Conservation (phyloP, 2,888 invertebrate genomes). For the Eueremaeus valkanovi region DNA sequence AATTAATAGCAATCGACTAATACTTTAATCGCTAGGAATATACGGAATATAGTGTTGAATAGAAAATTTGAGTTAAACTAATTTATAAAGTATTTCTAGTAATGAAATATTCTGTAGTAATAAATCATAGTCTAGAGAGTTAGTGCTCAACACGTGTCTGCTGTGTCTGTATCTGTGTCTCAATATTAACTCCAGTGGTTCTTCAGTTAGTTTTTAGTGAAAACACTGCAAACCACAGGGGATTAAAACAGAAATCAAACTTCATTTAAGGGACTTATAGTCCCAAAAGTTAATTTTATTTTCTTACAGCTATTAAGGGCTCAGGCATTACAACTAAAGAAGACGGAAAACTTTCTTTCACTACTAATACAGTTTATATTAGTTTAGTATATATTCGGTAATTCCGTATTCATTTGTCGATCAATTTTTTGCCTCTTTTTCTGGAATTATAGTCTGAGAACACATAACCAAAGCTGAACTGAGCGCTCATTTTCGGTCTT, state of each 20-base stretch:
- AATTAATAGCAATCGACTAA: no score
- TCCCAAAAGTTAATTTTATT: constrained; percentile 27
- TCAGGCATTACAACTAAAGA: background rate
- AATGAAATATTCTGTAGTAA: background rate
- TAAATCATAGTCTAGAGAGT: constrained; percentile 2
- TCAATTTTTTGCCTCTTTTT: background rate
- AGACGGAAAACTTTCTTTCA: background rate
- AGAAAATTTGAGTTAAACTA: no score
- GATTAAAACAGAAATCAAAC: constrained; percentile 30
- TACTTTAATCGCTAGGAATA: no score
- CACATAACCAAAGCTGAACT: background rate
- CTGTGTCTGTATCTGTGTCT: no score
- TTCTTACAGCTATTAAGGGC: constrained; percentile 25
- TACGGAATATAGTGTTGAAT: no score
- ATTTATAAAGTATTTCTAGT: no score
- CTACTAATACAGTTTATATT: no score
- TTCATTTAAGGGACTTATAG: constrained; percentile 30
- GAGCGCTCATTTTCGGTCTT: background rate
- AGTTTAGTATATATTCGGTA: no score
- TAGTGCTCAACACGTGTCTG: constrained; percentile 5
- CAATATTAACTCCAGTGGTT: background rate
- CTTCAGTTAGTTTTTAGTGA: background rate
- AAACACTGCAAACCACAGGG: background rate
- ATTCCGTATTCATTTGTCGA: background rate
- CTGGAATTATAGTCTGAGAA: background rate